Conservation (phyloP, 53 echinoderm and acorn worm species). For the Arbacia lixula region DNA sequence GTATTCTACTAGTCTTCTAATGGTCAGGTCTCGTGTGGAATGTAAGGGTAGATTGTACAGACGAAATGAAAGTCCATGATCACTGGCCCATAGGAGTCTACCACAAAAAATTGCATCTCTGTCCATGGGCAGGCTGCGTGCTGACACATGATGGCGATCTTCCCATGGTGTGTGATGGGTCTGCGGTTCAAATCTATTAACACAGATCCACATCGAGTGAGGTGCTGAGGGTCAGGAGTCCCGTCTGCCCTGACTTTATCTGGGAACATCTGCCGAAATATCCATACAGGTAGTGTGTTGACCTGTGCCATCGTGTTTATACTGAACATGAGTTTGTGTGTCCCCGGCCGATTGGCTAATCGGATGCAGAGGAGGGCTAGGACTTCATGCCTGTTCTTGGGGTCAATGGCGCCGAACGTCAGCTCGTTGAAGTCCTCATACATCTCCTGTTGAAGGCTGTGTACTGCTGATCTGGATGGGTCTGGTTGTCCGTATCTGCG, state of each 20-base stretch:
- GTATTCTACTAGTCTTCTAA: too few species aligned
- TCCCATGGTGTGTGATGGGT: conserved; percentile 60
- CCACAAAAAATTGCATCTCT: conserved; percentile 53
- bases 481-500: too few species aligned
- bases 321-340: conserved; percentile 45
- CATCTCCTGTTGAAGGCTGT: too few species aligned
- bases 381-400: background rate
- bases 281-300: conserved; percentile 31
- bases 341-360: background rate
- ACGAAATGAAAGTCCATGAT: conserved; percentile 57
- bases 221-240: conserved; percentile 29
- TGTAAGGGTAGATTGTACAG: too few species aligned
- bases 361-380: background rate
- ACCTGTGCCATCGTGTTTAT: conserved; percentile 55
- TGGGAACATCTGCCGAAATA: conserved; percentile 22
- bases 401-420: background rate
- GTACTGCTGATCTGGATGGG: too few species aligned
- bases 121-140: conserved; percentile 3
- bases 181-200: too few species aligned
- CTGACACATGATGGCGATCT: conserved; percentile 31
- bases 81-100: conserved; percentile 48
- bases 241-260: conserved; percentile 11
- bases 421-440: too few species aligned
- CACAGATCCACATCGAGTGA: too few species aligned
- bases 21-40: too few species aligned